phyloP scores from a whole-genome alignment of 2,797 vertebrate species.

The Lagorchestes hirsutus region DNA sequence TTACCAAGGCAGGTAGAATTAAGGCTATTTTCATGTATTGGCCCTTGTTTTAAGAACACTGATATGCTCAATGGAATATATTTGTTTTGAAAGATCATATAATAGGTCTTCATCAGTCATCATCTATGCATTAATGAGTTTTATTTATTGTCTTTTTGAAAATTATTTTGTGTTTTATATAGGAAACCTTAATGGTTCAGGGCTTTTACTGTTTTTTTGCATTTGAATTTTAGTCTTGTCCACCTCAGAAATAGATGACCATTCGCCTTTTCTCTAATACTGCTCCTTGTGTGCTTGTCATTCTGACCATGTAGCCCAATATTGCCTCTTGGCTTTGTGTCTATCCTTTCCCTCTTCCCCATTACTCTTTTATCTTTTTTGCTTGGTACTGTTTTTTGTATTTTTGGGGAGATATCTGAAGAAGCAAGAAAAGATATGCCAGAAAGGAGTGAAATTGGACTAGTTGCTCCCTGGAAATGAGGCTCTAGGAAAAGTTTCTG shows the following conservation, averaged over 20 bases:
- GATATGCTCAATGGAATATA: background rate
- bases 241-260: background rate
- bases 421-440: too few species aligned
- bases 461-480: too few species aligned
- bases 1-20: background rate
- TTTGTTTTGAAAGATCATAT: constrained; percentile 32
- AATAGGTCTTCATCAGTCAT: too few species aligned
- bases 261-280: background rate
- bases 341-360: background rate
- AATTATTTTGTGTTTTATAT: constrained; percentile 23
- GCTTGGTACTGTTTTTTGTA: background rate
- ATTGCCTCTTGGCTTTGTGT: background rate
- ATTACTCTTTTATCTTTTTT: background rate
- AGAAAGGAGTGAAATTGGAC: too few species aligned
- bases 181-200: constrained; percentile 4
- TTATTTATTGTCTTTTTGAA: constrained; percentile 5
- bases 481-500: too few species aligned
- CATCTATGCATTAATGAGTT: too few species aligned
- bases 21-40: background rate
- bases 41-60: background rate
- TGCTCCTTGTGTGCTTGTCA: background rate
- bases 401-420: background rate
- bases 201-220: background rate
- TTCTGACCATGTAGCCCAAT: background rate
- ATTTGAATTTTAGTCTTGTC: background rate